Evolutionary conservation across 2,113 vertebrate genomes (phyloP).

Genomic region (Bettongia penicillata): DNA sequence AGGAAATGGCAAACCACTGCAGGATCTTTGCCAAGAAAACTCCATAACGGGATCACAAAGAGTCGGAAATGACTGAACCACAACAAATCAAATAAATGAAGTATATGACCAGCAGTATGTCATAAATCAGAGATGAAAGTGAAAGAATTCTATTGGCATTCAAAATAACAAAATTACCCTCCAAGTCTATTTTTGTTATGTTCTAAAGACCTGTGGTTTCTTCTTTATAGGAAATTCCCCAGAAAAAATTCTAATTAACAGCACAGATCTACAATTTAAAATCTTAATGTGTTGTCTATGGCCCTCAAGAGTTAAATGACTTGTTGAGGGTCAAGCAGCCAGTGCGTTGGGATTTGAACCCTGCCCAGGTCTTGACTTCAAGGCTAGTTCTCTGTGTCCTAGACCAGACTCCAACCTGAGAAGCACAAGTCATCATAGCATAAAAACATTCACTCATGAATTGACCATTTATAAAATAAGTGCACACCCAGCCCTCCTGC

Average conservation of each 20-base stretch:
- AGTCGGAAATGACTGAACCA: too few species aligned
- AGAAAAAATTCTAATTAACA: neutral
- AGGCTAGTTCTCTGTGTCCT: neutral
- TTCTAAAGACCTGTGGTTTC: neutral
- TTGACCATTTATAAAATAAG: neutral
- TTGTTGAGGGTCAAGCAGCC: neutral
- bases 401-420: neutral
- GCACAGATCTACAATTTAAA: neutral
- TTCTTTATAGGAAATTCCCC: neutral
- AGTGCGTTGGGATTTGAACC: neutral
- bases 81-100: too few species aligned
- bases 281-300: neutral
- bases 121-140: too few species aligned
- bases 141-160: too few species aligned
- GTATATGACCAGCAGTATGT: too few species aligned
- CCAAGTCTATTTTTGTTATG: neutral
- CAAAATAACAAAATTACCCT: too few species aligned
- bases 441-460: neutral
- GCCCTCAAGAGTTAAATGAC: neutral
- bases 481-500: neutral
- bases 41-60: too few species aligned
- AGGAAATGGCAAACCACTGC: too few species aligned
- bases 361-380: neutral
- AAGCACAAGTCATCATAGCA: neutral
- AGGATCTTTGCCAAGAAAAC: too few species aligned